These are phyloP conservation scores for Chroicocephalus ridibundus DNA, from an alignment of 2,113 vertebrate species.

Conservation along the genomic window DNA sequence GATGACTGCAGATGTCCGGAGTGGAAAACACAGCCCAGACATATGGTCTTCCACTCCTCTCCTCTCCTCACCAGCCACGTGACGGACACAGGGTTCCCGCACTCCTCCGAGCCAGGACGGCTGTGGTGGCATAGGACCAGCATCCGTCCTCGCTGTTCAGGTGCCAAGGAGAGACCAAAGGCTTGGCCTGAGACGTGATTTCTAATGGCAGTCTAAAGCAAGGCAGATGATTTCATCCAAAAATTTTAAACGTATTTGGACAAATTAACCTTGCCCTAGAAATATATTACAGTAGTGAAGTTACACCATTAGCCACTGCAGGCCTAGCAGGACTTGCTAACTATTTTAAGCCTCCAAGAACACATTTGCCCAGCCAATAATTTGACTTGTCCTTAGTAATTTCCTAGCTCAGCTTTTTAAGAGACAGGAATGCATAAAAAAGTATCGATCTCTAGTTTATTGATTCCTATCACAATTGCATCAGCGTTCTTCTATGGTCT, in stretches of 20 bases:
- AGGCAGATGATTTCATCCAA: not conserved
- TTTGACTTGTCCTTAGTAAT: constrained; percentile 3
- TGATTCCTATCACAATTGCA: not conserved
- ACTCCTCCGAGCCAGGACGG: not conserved
- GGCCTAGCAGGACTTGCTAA: constrained; percentile 11
- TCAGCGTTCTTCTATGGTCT: not conserved
- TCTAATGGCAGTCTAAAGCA: not conserved
- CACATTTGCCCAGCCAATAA: not conserved
- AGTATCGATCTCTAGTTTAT: not conserved
- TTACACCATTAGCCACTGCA: not conserved
- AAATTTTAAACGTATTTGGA: not conserved
- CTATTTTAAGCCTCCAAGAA: constrained; percentile 34
- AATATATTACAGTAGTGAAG: not conserved
- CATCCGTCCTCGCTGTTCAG: fast-evolving
- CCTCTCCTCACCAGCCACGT: not conserved
- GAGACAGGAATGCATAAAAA: constrained; percentile 8
- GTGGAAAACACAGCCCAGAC: not conserved
- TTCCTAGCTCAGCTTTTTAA: constrained; percentile 29
- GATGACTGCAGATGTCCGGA: not conserved
- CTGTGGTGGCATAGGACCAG: fast-evolving
- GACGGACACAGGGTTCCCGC: fast-evolving
- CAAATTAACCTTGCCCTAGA: not conserved
- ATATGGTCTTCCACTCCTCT: not conserved
- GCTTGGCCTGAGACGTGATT: not conserved
- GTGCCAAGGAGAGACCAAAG: not conserved